Conservation (phyloP, 2,113 vertebrate species). For the Cygnus buccinator region DNA sequence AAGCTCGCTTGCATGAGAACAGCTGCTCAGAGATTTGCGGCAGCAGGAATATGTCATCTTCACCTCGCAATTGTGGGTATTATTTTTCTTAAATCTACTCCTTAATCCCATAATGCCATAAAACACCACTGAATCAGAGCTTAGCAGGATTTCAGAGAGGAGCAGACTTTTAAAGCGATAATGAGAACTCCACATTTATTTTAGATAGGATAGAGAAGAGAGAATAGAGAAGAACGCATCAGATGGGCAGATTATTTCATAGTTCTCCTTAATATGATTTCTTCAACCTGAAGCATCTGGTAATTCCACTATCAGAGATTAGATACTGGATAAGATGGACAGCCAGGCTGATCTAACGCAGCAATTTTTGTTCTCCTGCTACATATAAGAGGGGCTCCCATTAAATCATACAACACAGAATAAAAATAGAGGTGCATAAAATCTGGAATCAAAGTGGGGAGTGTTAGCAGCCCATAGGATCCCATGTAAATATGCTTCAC, state of each 20-base stretch:
- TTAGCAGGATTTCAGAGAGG: slow-evolving; percentile 49
- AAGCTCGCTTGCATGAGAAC: not conserved
- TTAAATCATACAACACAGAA: not conserved
- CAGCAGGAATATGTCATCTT: slow-evolving; percentile 38
- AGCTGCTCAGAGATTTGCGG: not conserved
- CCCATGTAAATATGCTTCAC: not conserved
- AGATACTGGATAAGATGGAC: slow-evolving; percentile 1
- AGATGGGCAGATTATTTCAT: slow-evolving; percentile 58
- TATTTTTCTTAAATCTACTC: slow-evolving; percentile 58
- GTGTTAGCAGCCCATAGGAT: not conserved
- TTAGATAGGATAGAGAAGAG: not conserved
- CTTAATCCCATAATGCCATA: slow-evolving; percentile 65
- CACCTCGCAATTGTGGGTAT: slow-evolving; percentile 32
- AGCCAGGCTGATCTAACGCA: not conserved
- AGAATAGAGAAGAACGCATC: not conserved
- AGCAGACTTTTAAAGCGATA: slow-evolving; percentile 56
- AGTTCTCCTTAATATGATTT: slow-evolving; percentile 46
- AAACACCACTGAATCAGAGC: slow-evolving; percentile 44
- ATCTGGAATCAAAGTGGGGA: not conserved
- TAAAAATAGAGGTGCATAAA: not conserved
- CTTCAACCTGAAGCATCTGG: slow-evolving; percentile 45
- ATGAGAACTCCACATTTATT: slow-evolving; percentile 30
- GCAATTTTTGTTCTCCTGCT: not conserved
- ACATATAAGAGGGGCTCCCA: not conserved
- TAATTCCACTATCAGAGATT: slow-evolving; percentile 31